Evolutionary conservation across 2,888 invertebrate genomes (phyloP).

Genomic region (Apodemia zela): DNA sequence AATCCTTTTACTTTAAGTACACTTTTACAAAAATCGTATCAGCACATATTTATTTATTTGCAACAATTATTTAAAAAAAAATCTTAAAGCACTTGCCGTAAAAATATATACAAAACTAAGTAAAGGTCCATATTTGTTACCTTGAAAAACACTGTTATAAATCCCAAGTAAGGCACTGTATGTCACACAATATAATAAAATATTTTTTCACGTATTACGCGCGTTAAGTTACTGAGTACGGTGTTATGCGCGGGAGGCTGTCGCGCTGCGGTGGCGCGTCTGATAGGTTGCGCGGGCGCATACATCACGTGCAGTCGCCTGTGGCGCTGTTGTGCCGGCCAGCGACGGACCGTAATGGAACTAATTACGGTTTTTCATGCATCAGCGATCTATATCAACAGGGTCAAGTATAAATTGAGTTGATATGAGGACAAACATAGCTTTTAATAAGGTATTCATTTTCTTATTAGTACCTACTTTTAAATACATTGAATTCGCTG

Average conservation of each 20-base stretch:
- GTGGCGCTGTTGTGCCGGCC: constrained; percentile 60
- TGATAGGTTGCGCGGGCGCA: constrained; percentile 66
- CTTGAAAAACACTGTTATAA: constrained; percentile 35
- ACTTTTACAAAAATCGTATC: too few relatives aligned
- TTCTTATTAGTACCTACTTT: background rate
- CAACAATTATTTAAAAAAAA: too few relatives aligned
- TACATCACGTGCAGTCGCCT: constrained; percentile 64
- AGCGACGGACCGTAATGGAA: constrained; percentile 48
- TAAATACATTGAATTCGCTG: too few relatives aligned
- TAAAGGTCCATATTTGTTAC: constrained; percentile 28
- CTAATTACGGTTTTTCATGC: constrained; percentile 65
- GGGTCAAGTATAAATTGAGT: constrained; percentile 34
- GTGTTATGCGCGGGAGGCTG: constrained; percentile 68
- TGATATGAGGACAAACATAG: background rate
- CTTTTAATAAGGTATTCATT: background rate
- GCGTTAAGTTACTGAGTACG: constrained; percentile 54
- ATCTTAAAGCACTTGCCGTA: too few relatives aligned
- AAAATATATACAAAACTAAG: background rate
- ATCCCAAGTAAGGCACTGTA: constrained; percentile 18
- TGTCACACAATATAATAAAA: constrained; percentile 32
- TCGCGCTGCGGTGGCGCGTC: constrained; percentile 66
- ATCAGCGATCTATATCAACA: constrained; percentile 41
- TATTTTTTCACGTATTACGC: constrained; percentile 55
- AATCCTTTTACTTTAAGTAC: too few relatives aligned
- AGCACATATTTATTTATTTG: too few relatives aligned